Conservation (phyloP, 92 coral and sea anemone genomes). For the Paramuricea clavata region DNA sequence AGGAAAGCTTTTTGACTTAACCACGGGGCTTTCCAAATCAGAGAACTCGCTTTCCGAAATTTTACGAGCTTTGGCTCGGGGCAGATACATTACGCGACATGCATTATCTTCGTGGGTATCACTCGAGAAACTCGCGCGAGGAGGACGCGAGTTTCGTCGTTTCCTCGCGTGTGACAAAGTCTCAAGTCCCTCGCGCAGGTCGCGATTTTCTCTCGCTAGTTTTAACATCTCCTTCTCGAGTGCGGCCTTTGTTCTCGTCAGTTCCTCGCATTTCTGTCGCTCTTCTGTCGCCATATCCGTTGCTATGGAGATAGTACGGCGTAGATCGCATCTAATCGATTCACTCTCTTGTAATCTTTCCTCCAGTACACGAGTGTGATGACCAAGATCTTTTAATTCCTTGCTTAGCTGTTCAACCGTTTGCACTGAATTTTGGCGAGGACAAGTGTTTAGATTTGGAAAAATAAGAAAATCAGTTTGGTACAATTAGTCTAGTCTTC, state of each 20-base stretch:
- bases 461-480: too few relatives aligned
- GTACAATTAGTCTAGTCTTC: too few relatives aligned
- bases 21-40: constrained; percentile 12
- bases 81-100: neutral
- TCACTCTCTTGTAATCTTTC: constrained; percentile 37
- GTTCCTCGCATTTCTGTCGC: constrained; percentile 48
- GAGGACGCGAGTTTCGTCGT: constrained; percentile 41
- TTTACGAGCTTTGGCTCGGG: constrained; percentile 16
- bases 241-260: constrained; percentile 41
- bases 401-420: constrained; percentile 3
- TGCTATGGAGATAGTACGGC: constrained; percentile 40
- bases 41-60: constrained; percentile 36
- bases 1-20: neutral
- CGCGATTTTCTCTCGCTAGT: constrained; percentile 40
- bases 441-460: constrained; percentile 7
- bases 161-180: constrained; percentile 42
- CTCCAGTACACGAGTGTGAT: constrained; percentile 3
- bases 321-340: constrained; percentile 34
- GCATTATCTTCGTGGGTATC: constrained; percentile 6
- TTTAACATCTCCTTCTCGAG: constrained; percentile 45
- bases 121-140: constrained; percentile 16
- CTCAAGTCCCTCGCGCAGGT: constrained; percentile 43
- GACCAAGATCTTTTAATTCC: constrained; percentile 13
- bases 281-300: constrained; percentile 54
- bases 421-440: neutral